A percentile compares a stretch with the other conserved stretches of the same genome.
These are phyloP conservation scores for Pachliopta kotzebuea DNA, from an alignment of 2,888 invertebrate species.

Conservation along the genomic window DNA sequence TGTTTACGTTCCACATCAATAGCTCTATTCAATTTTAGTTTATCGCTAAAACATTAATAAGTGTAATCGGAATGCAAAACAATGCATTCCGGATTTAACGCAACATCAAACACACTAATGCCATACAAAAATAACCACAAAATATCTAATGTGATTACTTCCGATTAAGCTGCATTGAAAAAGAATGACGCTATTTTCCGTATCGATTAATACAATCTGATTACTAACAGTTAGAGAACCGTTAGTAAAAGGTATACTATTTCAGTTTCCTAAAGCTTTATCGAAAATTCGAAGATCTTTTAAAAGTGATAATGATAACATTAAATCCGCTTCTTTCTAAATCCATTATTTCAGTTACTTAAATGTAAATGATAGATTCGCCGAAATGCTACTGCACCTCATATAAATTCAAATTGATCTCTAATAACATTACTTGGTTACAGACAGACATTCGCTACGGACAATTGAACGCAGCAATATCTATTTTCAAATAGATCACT, in stretches of 20 bases:
- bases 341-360: background rate
- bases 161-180: slow-evolving; percentile 63
- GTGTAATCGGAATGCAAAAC: slow-evolving; percentile 40
- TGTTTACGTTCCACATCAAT: slow-evolving; percentile 19
- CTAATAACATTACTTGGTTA: slow-evolving; percentile 8
- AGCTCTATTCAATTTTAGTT: slow-evolving; percentile 37
- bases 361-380: background rate
- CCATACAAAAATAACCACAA: slow-evolving; percentile 53
- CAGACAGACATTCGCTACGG: background rate
- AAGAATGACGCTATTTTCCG: slow-evolving; percentile 48
- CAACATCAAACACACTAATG: slow-evolving; percentile 45
- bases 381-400: background rate
- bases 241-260: slow-evolving; percentile 40
- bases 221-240: slow-evolving; percentile 71
- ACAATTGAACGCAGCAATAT: slow-evolving; percentile 30
- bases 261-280: background rate
- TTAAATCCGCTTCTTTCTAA: too few relatives aligned
- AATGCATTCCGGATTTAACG: slow-evolving; percentile 44
- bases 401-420: slow-evolving; percentile 3
- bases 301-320: slow-evolving; percentile 29
- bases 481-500: slow-evolving; percentile 1
- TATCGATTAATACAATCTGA: slow-evolving; percentile 63
- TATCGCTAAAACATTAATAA: slow-evolving; percentile 40
- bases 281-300: slow-evolving; percentile 42
- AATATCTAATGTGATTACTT: slow-evolving; percentile 59